Conservation (phyloP, 2,888 invertebrate species). For the Malacosoma neustria region DNA sequence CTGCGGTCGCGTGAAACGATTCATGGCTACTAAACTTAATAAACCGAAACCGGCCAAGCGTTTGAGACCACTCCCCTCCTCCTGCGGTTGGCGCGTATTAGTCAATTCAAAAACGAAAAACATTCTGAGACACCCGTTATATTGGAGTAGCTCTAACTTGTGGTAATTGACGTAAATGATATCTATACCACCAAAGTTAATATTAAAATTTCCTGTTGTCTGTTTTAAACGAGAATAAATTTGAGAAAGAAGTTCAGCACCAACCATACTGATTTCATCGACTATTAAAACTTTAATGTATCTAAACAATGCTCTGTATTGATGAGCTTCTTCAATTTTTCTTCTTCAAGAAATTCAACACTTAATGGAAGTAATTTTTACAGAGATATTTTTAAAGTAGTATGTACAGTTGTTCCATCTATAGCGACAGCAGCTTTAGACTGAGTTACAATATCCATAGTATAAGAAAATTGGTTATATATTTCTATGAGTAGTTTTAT, state of each 20-base stretch:
- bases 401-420: conserved; percentile 35
- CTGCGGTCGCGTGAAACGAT: too few species aligned
- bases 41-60: too few species aligned
- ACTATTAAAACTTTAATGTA: conserved; percentile 27
- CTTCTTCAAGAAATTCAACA: too few species aligned
- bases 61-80: too few species aligned
- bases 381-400: conserved; percentile 23
- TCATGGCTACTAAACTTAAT: too few species aligned
- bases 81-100: too few species aligned
- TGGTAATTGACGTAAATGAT: conserved; percentile 20
- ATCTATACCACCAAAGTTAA: conserved; percentile 15
- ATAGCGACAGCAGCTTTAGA: conserved; percentile 40
- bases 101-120: too few species aligned
- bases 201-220: conserved; percentile 22
- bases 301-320: conserved; percentile 18
- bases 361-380: conserved; percentile 9
- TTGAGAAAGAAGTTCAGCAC: conserved; percentile 24
- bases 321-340: conserved; percentile 8
- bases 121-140: too few species aligned
- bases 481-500: conserved; percentile 43
- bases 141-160: conserved; percentile 22
- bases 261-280: conserved; percentile 36
- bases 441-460: conserved; percentile 32
- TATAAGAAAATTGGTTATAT: conserved; percentile 33
- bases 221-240: conserved; percentile 29